These are phyloP conservation scores for Cataglyphis rosenhaueri DNA, from an alignment of 2,888 invertebrate species.

Conservation along the genomic window DNA sequence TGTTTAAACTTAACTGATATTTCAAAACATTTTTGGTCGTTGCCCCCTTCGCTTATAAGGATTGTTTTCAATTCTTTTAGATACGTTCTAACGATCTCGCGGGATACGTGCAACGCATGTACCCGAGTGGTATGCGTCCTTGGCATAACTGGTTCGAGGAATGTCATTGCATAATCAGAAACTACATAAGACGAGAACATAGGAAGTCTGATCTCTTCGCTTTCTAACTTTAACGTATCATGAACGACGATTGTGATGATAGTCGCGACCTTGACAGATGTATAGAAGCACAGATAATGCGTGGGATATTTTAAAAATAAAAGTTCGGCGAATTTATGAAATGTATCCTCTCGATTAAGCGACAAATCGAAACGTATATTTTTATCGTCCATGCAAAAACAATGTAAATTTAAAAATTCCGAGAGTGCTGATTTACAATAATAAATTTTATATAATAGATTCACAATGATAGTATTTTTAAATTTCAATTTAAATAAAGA, in stretches of 20 bases:
- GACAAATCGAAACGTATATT: conserved; percentile 20
- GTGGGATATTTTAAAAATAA: conserved; percentile 33
- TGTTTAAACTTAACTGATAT: background rate
- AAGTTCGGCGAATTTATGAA: background rate
- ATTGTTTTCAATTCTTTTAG: background rate
- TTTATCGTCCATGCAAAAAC: conserved; percentile 15
- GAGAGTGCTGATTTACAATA: conserved; percentile 2
- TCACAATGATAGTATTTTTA: conserved; percentile 3
- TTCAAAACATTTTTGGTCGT: conserved; percentile 22
- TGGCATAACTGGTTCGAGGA: conserved; percentile 74
- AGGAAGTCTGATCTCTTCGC: conserved; percentile 56
- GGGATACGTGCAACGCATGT: conserved; percentile 41
- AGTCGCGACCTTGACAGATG: conserved; percentile 4
- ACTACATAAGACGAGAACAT: conserved; percentile 33
- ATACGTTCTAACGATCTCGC: conserved; percentile 32
- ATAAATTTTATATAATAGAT: conserved; percentile 1
- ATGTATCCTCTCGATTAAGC: conserved; percentile 25
- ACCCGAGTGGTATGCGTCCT: conserved; percentile 68
- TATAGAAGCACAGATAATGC: background rate
- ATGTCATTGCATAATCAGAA: conserved; percentile 73
- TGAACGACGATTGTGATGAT: conserved; percentile 29
- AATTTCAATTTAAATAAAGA: conserved; percentile 28
- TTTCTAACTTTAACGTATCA: conserved; percentile 11
- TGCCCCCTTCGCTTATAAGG: conserved; percentile 32
- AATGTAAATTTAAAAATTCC: conserved; percentile 14